Base-by-base conservation (phyloP, 2,113 vertebrate genomes). In the Mus spicilegus region DNA sequence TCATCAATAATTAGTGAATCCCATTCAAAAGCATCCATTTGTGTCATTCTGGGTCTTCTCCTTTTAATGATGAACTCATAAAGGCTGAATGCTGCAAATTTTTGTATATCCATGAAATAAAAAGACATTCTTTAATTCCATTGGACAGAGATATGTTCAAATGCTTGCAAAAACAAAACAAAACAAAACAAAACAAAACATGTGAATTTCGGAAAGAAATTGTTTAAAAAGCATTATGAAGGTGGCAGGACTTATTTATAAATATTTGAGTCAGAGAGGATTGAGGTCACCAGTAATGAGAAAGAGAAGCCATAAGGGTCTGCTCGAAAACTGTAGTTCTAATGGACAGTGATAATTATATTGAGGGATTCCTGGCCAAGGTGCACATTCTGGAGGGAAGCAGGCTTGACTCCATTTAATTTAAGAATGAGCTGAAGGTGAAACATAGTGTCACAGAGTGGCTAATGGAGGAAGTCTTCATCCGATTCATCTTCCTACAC, bases 371-470 rank as follows among this genome's bases (percentile, higher is more conserved):
- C 28, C 67, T 39, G 26, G 69, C 75, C 75, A 84, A 70, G 26
- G 14, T 51, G 65, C 33, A 46, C 16, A 91, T 61, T 33, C 46
- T 93, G 51, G 7, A 91, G 56, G 63, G 61, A 36, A 49, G 28
- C 3, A 89, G 20, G 36, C 77, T 58, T 93, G 72, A 93, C 33
- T 97, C 11, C 91, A 22, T 70, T 56, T 85, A 92, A 87, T 63
- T 76, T 7, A 56, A 33, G 2, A 81, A 94, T 86, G 56, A 87
- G 17, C 61, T 86, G 7, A 19, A n/a, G 61, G 51, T 22, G 3
- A 86, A 39, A 69, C n/a, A 63, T 26, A 24, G 39, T 80, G 8
- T 46, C 63, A 17, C 9, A 7, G 16, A 49, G 14, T 85, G 65
- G 46, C 39, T 24, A 78, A 19, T 14, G 10, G 1, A 54, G 36